phyloP scores from a whole-genome alignment of 2,888 invertebrate genomes.

The Chydorus sphaericus region DNA sequence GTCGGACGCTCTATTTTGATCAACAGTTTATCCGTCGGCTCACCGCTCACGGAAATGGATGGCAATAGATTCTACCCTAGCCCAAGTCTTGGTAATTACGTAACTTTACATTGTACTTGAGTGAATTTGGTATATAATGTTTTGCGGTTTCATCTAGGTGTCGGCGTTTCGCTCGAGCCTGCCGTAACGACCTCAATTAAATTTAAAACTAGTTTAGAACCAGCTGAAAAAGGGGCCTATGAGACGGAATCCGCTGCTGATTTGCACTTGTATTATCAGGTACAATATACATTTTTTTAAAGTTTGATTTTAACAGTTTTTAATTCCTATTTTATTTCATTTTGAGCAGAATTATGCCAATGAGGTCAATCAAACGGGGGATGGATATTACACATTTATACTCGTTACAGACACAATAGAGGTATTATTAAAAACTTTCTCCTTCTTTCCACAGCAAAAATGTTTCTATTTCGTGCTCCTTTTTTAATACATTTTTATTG shows the following conservation, averaged over 20 bases:
- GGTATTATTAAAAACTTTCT: constrained; percentile 15
- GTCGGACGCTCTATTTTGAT: constrained; percentile 36
- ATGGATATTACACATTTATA: constrained; percentile 76
- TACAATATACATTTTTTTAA: constrained; percentile 25
- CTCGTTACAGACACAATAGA: constrained; percentile 53
- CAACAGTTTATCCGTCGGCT: constrained; percentile 49
- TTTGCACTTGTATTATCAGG: constrained; percentile 55
- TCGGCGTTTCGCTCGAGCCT: constrained; percentile 46
- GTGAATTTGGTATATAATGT: neutral
- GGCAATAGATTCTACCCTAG: constrained; percentile 36
- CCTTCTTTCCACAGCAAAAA: no score
- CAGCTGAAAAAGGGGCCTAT: constrained; percentile 40
- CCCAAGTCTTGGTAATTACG: constrained; percentile 25
- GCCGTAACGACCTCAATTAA: constrained; percentile 66
- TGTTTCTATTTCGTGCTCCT: no score
- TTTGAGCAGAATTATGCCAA: constrained; percentile 16
- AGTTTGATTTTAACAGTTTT: neutral
- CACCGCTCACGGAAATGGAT: constrained; percentile 44
- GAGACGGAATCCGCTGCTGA: constrained; percentile 57
- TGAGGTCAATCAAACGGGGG: constrained; percentile 28
- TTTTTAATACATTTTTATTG: neutral
- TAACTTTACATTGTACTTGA: neutral
- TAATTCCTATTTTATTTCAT: neutral
- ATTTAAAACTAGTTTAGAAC: constrained; percentile 48
- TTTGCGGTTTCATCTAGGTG: constrained; percentile 9